A percentile compares a stretch with the other conserved stretches of the same genome.
These are phyloP conservation scores for Ploceus nigricollis DNA, from an alignment of 2,113 vertebrate species.

Conservation along the genomic window DNA sequence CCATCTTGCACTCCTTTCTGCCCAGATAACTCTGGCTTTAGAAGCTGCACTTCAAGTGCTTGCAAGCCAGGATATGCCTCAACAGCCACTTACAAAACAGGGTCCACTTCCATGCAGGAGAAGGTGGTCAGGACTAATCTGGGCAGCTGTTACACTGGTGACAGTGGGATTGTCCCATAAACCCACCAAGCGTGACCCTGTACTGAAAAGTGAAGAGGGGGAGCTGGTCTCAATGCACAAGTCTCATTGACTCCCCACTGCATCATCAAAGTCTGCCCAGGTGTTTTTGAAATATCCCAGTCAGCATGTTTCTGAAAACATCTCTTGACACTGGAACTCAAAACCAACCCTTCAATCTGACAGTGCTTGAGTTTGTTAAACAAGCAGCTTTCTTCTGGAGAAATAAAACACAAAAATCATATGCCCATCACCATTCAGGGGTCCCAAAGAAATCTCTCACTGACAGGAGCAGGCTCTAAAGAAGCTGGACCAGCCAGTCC, in stretches of 20 bases:
- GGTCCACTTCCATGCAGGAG: not conserved
- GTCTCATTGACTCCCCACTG: not conserved
- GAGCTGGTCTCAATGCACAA: not conserved
- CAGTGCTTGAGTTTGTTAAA: not conserved
- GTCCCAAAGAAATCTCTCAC: not conserved
- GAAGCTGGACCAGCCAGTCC: not conserved
- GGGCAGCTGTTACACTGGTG: not conserved
- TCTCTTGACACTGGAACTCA: not conserved
- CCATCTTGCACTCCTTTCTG: not conserved
- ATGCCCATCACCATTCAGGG: not conserved
- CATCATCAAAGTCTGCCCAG: not conserved
- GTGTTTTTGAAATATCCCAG: slow-evolving; percentile 3
- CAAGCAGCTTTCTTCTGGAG: not conserved
- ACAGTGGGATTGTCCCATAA: not conserved
- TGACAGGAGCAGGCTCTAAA: not conserved
- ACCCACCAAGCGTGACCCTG: not conserved
- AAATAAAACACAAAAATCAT: not conserved
- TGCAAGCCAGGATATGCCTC: not conserved
- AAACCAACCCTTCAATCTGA: not conserved
- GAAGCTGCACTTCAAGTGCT: not conserved
- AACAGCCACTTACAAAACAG: not conserved
- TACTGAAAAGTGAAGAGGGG: not conserved
- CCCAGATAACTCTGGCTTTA: not conserved
- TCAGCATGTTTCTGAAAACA: not conserved
- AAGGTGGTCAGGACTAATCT: not conserved